Conservation (phyloP, 1,140 invertebrate species). For the Nomia melanderi region DNA sequence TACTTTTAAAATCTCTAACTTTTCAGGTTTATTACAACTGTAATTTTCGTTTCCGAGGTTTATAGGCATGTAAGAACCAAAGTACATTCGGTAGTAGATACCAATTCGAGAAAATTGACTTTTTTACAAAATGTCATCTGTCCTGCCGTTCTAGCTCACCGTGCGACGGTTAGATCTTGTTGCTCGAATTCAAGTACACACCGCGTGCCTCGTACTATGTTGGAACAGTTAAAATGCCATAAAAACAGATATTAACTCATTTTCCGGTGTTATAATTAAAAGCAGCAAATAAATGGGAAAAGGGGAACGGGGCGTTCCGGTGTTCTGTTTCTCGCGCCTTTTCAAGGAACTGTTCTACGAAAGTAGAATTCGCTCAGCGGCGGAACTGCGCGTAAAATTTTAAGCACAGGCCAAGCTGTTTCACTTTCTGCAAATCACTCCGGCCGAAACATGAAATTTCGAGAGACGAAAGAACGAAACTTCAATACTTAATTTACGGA, state of each 20-base stretch:
- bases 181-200: neutral
- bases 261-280: neutral
- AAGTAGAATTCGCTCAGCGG: neutral
- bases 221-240: neutral
- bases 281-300: neutral
- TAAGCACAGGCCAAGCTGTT: conserved; percentile 1
- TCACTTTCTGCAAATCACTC: neutral
- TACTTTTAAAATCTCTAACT: too few relatives aligned
- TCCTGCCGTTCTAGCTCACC: too few relatives aligned
- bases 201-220: neutral
- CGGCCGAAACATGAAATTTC: neutral
- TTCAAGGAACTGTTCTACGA: neutral
- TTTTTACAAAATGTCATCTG: too few relatives aligned
- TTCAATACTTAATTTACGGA: neutral
- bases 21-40: too few relatives aligned
- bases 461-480: neutral
- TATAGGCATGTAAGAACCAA: too few relatives aligned
- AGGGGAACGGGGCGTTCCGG: neutral
- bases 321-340: neutral
- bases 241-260: conserved; percentile 15
- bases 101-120: too few relatives aligned
- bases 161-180: too few relatives aligned
- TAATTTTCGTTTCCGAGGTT: neutral
- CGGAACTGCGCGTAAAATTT: neutral
- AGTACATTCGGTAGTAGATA: too few relatives aligned